These are phyloP conservation scores for Incurvaria masculella DNA, from an alignment of 2,888 invertebrate species.

Conservation along the genomic window DNA sequence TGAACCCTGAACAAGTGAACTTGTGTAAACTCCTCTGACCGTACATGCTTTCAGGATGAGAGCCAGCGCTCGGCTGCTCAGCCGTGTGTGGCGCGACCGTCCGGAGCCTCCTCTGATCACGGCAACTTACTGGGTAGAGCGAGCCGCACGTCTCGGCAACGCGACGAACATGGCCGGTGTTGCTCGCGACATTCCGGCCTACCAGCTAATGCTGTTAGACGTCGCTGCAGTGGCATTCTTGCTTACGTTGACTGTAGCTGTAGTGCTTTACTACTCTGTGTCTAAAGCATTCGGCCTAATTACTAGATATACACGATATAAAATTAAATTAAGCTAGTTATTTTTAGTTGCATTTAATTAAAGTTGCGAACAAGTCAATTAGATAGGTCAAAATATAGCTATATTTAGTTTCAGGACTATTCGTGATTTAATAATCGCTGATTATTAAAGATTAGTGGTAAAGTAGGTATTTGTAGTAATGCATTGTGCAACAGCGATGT, in stretches of 20 bases:
- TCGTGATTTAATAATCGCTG: too few species aligned
- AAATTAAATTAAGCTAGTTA: not conserved
- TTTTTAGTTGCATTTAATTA: too few species aligned
- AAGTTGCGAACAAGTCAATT: too few species aligned
- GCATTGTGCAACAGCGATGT: too few species aligned
- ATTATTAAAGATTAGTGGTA: too few species aligned
- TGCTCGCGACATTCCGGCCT: not conserved
- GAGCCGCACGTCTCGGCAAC: slow-evolving; percentile 18
- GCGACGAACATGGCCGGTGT: not conserved
- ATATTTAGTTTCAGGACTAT: too few species aligned
- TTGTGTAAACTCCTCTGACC: too few species aligned
- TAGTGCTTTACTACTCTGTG: not conserved
- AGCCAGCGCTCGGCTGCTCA: slow-evolving; percentile 21
- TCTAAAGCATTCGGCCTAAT: not conserved
- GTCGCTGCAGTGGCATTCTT: not conserved
- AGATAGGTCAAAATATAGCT: too few species aligned
- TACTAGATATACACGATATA: not conserved
- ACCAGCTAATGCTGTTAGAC: not conserved
- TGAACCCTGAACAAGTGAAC: too few species aligned
- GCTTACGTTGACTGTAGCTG: not conserved
- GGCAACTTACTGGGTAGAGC: slow-evolving; percentile 27
- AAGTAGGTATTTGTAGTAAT: too few species aligned
- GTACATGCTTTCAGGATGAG: slow-evolving; percentile 26
- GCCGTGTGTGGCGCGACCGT: slow-evolving; percentile 24
- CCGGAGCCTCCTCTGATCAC: slow-evolving; percentile 26